Evolutionary conservation across 2,888 invertebrate species (phyloP).

Genomic region (Lycaena phlaeas): DNA sequence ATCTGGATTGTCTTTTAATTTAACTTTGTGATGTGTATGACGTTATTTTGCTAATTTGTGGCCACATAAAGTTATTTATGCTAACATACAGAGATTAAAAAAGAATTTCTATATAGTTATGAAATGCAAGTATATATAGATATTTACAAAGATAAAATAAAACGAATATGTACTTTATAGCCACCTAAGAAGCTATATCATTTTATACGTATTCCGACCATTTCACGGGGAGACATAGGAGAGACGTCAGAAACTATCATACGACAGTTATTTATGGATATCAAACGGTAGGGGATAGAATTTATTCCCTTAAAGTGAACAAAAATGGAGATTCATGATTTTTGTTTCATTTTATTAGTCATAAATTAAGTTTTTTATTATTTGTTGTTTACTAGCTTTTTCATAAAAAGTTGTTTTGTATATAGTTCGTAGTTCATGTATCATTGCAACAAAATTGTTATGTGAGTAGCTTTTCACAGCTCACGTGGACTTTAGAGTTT

Average conservation of each 20-base stretch:
- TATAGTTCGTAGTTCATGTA: no score
- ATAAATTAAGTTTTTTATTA: background rate
- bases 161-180: background rate
- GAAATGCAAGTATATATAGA: no score
- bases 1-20: no score
- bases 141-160: no score
- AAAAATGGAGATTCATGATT: background rate
- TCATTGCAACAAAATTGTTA: no score
- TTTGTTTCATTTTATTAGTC: slow-evolving; percentile 6
- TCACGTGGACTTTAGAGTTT: no score
- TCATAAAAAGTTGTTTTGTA: background rate
- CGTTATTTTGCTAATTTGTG: no score
- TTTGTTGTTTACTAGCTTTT: background rate
- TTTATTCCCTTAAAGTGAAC: slow-evolving; percentile 5
- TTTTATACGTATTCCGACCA: slow-evolving; percentile 20
- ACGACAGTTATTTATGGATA: slow-evolving; percentile 47
- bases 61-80: no score
- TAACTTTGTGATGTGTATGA: no score
- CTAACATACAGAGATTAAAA: no score
- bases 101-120: no score
- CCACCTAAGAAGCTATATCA: slow-evolving; percentile 34
- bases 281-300: slow-evolving; percentile 20
- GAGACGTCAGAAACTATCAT: slow-evolving; percentile 51
- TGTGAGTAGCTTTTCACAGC: no score
- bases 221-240: slow-evolving; percentile 47